phyloP scores from a whole-genome alignment of 2,888 invertebrate species.

The Liodrosophila aerea region DNA sequence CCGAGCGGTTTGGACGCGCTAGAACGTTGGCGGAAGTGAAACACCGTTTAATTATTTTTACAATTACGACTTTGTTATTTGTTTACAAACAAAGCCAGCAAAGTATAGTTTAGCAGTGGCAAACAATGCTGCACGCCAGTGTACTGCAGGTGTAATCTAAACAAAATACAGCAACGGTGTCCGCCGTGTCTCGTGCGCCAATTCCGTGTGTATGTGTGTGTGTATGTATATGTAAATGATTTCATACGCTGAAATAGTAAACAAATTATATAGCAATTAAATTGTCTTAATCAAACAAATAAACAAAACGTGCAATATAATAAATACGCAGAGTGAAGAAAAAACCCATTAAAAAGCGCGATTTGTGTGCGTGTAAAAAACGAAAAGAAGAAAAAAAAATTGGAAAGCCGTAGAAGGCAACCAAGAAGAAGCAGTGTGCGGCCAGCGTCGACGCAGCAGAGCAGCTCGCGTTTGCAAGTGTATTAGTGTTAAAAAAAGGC shows the following conservation, averaged over 20 bases:
- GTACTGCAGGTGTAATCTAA: conserved; percentile 42
- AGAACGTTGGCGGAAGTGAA: conserved; percentile 42
- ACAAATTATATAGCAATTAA: conserved; percentile 43
- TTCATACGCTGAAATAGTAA: conserved; percentile 30
- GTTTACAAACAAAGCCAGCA: conserved; percentile 51
- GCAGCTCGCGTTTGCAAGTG: conserved; percentile 65
- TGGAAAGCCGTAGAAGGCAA: conserved; percentile 57
- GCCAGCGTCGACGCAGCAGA: conserved; percentile 45
- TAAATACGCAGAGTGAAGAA: conserved; percentile 13
- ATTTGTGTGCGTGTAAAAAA: conserved; percentile 35
- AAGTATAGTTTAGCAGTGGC: conserved; percentile 7
- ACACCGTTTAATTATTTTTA: conserved; percentile 53
- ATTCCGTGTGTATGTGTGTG: conserved; percentile 18
- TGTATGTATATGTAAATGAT: conserved; percentile 23
- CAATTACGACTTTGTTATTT: conserved; percentile 54
- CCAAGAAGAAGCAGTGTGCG: conserved; percentile 37
- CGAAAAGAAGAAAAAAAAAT: conserved; percentile 27
- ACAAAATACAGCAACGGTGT: conserved; percentile 42
- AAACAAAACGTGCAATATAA: conserved; percentile 53
- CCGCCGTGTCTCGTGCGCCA: conserved; percentile 10
- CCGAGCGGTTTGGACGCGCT: conserved; percentile 51
- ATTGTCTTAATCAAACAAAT: conserved; percentile 22
- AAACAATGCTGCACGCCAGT: conserved; percentile 36
- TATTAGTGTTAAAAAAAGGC: conserved; percentile 59
- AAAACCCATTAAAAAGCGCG: conserved; percentile 18